These are phyloP conservation scores for Murina feae DNA, from an alignment of 2,113 vertebrate genomes.

Conservation along the genomic window DNA sequence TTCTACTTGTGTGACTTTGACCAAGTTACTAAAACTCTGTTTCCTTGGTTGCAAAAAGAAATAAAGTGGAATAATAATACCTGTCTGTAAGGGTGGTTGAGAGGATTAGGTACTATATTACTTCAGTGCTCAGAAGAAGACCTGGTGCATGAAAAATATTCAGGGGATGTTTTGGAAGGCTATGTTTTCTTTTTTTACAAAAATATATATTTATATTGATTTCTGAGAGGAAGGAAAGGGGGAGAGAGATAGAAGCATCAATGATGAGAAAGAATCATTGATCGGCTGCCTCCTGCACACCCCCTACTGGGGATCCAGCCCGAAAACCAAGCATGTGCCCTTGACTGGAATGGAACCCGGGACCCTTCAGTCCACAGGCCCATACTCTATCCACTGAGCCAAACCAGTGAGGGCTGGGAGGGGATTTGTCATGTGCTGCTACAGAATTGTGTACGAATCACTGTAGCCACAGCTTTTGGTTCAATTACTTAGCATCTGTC, in stretches of 20 bases:
- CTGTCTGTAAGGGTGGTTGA: not conserved
- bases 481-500: conserved; percentile 56
- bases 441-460: conserved; percentile 8
- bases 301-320: no score
- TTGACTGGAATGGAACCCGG: no score
- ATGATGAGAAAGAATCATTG: no score
- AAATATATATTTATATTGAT: no score
- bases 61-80: not conserved
- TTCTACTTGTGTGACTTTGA: not conserved
- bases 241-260: no score
- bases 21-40: not conserved
- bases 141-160: not conserved
- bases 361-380: no score
- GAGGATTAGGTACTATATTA: not conserved
- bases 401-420: not conserved
- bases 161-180: not conserved
- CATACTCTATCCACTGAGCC: no score
- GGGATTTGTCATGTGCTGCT: not conserved
- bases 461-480: not conserved
- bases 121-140: not conserved
- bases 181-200: not conserved
- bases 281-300: no score
- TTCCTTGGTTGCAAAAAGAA: not conserved
- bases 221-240: no score
- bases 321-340: no score